Base-by-base conservation (phyloP, 1,140 invertebrate genomes). In the Goniozus legneri region DNA sequence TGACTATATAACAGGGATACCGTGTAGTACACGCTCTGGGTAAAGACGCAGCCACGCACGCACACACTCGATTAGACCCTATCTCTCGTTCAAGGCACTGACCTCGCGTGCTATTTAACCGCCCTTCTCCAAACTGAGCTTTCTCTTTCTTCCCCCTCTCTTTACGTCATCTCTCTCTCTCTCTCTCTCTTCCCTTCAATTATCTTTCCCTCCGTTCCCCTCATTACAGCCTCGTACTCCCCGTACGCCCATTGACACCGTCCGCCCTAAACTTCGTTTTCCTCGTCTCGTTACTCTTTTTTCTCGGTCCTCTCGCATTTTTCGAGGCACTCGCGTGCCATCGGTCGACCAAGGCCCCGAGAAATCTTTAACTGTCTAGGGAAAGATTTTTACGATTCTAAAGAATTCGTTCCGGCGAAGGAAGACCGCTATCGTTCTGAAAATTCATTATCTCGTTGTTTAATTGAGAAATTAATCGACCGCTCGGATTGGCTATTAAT, bases 51-150 rank as follows among this genome's bases (percentile, higher is more conserved):
- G n/a, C n/a, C n/a, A n/a, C n/a, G n/a, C n/a, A n/a, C n/a, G n/a
- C n/a, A n/a, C n/a, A n/a, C n/a, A n/a, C n/a, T n/a, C 58, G 63
- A 69, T 67, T 60, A 59, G 60, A 64, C 65, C 67, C 61, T 63
- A 68, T 68, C 67, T 58, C 54, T 64, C 60, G 67, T 69, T 69
- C 64, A 58, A 74, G 70, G 69, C 71, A 74, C 65, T 73, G 71
- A 73, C 71, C 71, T 71, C 70, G 66, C 67, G 68, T 71, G 65
- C 71, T 65, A 72, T 71, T 74, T 72, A 71, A 64, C 47, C 65
- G 64, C 56, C 61, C 60, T 61, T 50, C 56, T 45, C 54, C 37
- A 33, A 18, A 19, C 36, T 18, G 18, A 37, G 20, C 36, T 18
- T 37, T 18, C 16, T 10, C 45, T 24, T 43, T 35, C 44, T 46